Percentiles rank a stretch among this genome's conserved stretches.
Conservation (phyloP, 64 coral and sea anemone species). For the Dendrophyllia cribrosa region DNA sequence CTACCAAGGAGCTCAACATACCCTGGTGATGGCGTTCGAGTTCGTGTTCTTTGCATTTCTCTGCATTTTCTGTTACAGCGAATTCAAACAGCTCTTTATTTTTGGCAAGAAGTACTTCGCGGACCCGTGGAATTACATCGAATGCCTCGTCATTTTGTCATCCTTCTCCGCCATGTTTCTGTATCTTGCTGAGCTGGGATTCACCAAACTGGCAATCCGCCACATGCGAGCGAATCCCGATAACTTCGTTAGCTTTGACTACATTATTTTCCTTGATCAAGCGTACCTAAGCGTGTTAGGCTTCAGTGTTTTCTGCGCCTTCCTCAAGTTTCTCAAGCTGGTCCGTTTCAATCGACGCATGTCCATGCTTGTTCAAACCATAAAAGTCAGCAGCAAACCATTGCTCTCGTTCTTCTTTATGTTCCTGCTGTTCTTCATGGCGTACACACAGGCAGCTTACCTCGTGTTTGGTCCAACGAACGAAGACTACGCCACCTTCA, state of each 20-base stretch:
- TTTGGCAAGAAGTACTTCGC: constrained; percentile 72
- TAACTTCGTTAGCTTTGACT: constrained; percentile 76
- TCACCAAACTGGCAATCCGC: constrained; percentile 58
- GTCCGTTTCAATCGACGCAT: constrained; percentile 68
- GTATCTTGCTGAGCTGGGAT: constrained; percentile 68
- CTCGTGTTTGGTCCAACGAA: constrained; percentile 32
- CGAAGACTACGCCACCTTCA: constrained; percentile 55
- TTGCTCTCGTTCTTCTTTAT: constrained; percentile 66
- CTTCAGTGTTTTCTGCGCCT: constrained; percentile 59
- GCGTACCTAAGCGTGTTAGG: constrained; percentile 49
- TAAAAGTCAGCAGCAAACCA: constrained; percentile 27
- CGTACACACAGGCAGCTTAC: constrained; percentile 57
- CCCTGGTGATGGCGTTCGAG: constrained; percentile 78
- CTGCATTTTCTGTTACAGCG: constrained; percentile 55
- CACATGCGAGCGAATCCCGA: constrained; percentile 49
- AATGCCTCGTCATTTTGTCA: constrained; percentile 54
- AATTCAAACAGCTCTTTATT: constrained; percentile 58
- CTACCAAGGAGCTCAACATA: constrained; percentile 62
- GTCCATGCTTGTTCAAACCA: constrained; percentile 12
- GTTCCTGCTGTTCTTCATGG: constrained; percentile 60
- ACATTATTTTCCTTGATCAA: constrained; percentile 73
- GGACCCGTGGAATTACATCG: constrained; percentile 85
- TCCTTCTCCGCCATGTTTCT: constrained; percentile 79
- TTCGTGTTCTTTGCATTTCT: constrained; percentile 70
- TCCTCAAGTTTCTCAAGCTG: constrained; percentile 69